Base-by-base conservation (phyloP, 2,888 invertebrate genomes). In the Petrophora chlorosata region DNA sequence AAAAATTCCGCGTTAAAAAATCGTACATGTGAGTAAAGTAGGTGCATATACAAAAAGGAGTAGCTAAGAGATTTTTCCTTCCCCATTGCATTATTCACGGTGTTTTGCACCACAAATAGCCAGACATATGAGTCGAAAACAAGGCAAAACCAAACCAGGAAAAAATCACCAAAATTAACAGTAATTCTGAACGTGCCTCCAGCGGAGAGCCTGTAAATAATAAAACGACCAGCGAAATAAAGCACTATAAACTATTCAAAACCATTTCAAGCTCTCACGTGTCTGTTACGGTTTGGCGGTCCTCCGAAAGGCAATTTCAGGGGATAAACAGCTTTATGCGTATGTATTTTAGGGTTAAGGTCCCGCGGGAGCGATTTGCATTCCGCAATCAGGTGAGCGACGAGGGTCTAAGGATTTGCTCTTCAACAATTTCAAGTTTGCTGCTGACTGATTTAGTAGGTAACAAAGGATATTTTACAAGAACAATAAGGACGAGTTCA, bases 331-430 rank as follows among this genome's bases (percentile, higher is more conserved):
- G 55, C 73, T 70, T 64, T 77, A 78, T 79, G 68, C 59, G 51
- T 57, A 59, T 62, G 60, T 50, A 65, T 72, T 76, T 70, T 74
- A 69, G 67, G 65, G 60, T 56, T 63, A 72, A 53, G 69, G 55
- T 79, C 76, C 73, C 72, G 35, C 67, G 73, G 70, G 79, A 23
- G 26, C 69, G 60, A 75, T 79, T 77, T 72, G 71, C 72, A 72
- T 79, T 75, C 77, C 78, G 76, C 76, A 80, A 80, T 78, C 80
- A 79, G 80, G 77, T 80, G 70, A 76, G 65, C 70, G 73, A 76
- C 70, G 70, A 76, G 80, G 79, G 81, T 76, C 70, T 67, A 67
- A 65, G 71, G 70, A 73, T 67, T 73, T 67, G 63, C 72, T 72
- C 74, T 79, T 43, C 73, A 72, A 75, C 76, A 74, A 70, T 71